Percentiles rank a stretch among this genome's conserved stretches.
These are phyloP conservation scores for Cynopterus sphinx DNA, from an alignment of 2,797 vertebrate genomes.

Conservation along the genomic window DNA sequence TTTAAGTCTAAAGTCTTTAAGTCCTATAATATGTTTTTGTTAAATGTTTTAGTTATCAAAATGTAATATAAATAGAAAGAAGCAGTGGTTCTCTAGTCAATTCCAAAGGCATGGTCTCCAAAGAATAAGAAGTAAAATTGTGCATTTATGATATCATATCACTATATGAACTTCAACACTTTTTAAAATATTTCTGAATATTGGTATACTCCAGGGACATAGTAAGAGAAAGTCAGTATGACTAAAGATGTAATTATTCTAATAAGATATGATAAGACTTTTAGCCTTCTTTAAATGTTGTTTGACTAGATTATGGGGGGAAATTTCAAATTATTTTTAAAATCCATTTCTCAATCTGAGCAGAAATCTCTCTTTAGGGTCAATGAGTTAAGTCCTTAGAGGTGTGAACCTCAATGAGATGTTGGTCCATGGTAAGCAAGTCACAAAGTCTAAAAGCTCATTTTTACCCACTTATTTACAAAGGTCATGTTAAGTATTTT, in stretches of 20 bases:
- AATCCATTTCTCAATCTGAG: background rate
- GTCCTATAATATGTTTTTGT: background rate
- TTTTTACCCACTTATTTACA: background rate
- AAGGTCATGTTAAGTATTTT: background rate
- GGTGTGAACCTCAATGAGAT: background rate
- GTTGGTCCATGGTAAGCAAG: background rate
- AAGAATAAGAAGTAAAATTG: background rate
- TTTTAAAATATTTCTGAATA: background rate
- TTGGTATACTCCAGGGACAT: background rate
- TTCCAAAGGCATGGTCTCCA: background rate
- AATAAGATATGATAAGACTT: background rate
- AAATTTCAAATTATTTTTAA: background rate
- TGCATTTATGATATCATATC: background rate
- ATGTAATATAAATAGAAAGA: background rate
- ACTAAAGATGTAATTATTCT: background rate
- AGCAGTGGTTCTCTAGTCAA: background rate
- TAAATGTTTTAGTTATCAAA: background rate
- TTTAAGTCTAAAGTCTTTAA: background rate
- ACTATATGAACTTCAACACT: background rate
- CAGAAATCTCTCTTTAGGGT: background rate
- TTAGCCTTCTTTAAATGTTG: constrained; percentile 5
- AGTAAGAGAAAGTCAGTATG: background rate
- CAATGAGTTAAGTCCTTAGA: background rate
- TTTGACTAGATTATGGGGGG: background rate
- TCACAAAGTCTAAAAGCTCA: background rate